Conservation (phyloP, 2,888 invertebrate species). For the Sinotaia quadrata region DNA sequence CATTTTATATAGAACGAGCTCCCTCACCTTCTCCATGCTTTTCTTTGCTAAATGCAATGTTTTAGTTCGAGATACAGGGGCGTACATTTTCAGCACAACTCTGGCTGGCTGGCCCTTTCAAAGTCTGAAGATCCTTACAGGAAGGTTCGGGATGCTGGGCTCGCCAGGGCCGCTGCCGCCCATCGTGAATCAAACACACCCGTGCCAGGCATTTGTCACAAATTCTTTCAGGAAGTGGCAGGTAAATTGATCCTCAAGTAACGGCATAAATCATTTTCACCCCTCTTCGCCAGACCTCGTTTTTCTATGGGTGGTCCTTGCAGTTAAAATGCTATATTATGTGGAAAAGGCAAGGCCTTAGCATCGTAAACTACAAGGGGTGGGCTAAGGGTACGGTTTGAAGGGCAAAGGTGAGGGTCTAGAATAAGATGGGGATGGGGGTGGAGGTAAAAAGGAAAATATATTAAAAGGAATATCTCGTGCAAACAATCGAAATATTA, state of each 20-base stretch:
- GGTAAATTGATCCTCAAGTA: slow-evolving; percentile 27
- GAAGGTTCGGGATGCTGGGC: not conserved
- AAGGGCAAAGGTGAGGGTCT: not conserved
- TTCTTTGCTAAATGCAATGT: too few relatives aligned
- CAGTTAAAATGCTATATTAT: slow-evolving; percentile 20
- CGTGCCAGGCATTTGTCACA: slow-evolving; percentile 29
- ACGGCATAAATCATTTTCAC: slow-evolving; percentile 18
- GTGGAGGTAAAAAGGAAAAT: too few relatives aligned
- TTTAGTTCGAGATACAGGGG: too few relatives aligned
- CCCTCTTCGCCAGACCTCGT: slow-evolving; percentile 4
- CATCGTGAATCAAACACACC: slow-evolving; percentile 25
- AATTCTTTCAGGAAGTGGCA: slow-evolving; percentile 26
- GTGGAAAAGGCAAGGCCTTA: not conserved
- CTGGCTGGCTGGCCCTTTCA: too few relatives aligned
- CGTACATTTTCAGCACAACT: too few relatives aligned
- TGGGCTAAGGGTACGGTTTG: not conserved
- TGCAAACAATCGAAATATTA: too few relatives aligned
- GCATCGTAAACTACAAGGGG: not conserved
- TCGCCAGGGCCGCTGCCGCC: not conserved
- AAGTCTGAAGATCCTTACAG: too few relatives aligned
- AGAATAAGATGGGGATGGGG: not conserved
- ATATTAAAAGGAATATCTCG: too few relatives aligned
- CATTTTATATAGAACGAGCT: too few relatives aligned
- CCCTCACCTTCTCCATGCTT: too few relatives aligned
- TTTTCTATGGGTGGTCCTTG: slow-evolving; percentile 22